Base-by-base conservation (phyloP, 2,113 vertebrate species). In the Solea solea region DNA sequence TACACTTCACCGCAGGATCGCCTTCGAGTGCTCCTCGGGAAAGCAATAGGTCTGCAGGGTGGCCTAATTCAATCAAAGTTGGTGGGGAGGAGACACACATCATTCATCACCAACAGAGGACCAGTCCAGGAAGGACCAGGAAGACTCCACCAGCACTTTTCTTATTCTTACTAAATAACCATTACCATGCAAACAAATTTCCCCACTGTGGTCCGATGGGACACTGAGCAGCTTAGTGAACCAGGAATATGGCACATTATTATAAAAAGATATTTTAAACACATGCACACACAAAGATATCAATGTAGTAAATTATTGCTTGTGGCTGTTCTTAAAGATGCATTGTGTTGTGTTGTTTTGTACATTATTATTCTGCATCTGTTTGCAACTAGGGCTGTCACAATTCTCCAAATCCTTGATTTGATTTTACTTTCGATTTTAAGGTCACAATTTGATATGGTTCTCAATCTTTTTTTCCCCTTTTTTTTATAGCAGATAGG, bases 41-140 rank as follows among this genome's bases (percentile, higher is more conserved):
- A 80, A 79, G 84, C 70, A 51, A 69, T 77, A 67, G 79, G 73
- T 76, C 82, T 80, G 72, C 25, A 25, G 86, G 80, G 76, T 46
- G 73, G 84, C 64, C 78, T 90, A 87, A 91, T 91, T 91, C 76
- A 90, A 91, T 91, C 86, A 91, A 62, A 27, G 9, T 48, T 68
- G 59, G 40, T 58, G 59, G 46, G 54, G 78, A 60, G 34, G 61
- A 53, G 44, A 62, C 88, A 81, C 82, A 82, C 48, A 55, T 78
- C 81, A 79, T 86, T 86, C 78, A 86, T 90, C 83, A 89, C 54
- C 58, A 72, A 11, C 49, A 61, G 34, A 64, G 63, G 45, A 77
- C 34, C 40, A 76, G 56, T 57, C 58, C 61, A 46, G 15, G 48
- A 61, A 34, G 49, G 49, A 51, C 58, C 58, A 64, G 13, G 27